A percentile compares a stretch with the other conserved stretches of the same genome.
Evolutionary conservation across 2,888 invertebrate genomes (phyloP).

Genomic region (Pseudoips prasinana): DNA sequence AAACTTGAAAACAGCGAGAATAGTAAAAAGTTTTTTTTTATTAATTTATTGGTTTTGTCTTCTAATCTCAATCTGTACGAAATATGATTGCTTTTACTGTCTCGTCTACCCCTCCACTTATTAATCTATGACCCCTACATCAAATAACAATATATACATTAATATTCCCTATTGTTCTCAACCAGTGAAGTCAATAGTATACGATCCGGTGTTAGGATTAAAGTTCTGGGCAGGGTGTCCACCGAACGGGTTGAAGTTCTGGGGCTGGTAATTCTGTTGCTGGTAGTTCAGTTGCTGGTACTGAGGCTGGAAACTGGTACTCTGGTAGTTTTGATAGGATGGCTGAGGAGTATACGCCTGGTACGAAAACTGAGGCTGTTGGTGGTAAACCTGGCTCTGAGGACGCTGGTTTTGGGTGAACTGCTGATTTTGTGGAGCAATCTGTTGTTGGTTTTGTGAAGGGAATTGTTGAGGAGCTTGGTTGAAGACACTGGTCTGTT

Average conservation of each 20-base stretch:
- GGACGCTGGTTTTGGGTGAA: conserved; percentile 49
- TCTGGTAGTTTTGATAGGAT: conserved; percentile 36
- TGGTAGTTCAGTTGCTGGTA: conserved; percentile 57
- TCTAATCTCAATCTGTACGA: too few species aligned
- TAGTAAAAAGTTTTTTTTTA: too few species aligned
- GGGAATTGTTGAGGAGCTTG: conserved; percentile 62
- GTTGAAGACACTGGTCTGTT: conserved; percentile 51
- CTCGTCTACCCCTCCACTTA: too few species aligned
- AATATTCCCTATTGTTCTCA: conserved; percentile 38
- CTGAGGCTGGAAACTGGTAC: conserved; percentile 44
- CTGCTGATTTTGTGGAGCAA: too few species aligned
- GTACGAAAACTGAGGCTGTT: conserved; percentile 69
- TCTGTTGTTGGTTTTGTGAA: too few species aligned
- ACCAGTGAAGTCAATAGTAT: conserved; percentile 88
- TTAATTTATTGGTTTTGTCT: too few species aligned
- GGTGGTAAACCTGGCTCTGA: conserved; percentile 69
- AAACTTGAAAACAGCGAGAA: too few species aligned
- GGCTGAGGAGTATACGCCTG: conserved; percentile 61
- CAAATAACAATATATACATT: too few species aligned
- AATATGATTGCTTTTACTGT: too few species aligned
- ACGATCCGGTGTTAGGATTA: conserved; percentile 88
- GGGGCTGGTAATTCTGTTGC: conserved; percentile 56
- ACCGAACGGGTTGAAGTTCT: conserved; percentile 66
- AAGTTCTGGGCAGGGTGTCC: conserved; percentile 89
- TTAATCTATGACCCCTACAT: too few species aligned